These are phyloP conservation scores for Sebastes matsubarae DNA, from an alignment of 2,797 vertebrate genomes.

Conservation along the genomic window DNA sequence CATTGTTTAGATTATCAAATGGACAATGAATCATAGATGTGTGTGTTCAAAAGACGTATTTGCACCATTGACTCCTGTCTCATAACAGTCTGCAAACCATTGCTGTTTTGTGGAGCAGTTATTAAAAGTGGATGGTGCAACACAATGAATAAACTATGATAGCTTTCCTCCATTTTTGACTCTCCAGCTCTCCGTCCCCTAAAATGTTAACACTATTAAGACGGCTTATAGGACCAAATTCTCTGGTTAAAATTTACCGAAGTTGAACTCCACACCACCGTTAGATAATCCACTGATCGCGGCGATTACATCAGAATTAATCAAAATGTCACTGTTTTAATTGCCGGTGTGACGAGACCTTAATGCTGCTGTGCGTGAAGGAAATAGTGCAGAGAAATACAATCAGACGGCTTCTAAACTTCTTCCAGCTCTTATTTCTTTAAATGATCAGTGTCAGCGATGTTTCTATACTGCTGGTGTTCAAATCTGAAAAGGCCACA, in stretches of 20 bases:
- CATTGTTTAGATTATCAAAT: no score
- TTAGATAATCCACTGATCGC: background rate
- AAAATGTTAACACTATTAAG: background rate
- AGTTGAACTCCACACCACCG: background rate
- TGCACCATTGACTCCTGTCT: no score
- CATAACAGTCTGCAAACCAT: no score
- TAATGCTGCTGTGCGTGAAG: background rate
- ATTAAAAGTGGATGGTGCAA: background rate
- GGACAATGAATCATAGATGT: no score
- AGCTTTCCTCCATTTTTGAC: background rate
- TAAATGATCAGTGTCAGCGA: background rate
- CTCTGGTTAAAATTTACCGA: background rate
- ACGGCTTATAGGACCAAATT: background rate
- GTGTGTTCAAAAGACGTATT: no score
- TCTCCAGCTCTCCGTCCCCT: background rate
- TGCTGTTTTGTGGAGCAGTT: background rate
- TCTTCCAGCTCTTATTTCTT: background rate
- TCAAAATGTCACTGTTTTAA: background rate
- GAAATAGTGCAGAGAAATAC: background rate
- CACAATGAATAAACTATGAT: background rate
- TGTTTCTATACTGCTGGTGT: background rate
- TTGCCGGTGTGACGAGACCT: no score
- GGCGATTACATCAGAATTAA: background rate
- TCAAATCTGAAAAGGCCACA: conserved; percentile 37
- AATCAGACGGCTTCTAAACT: background rate